Evolutionary conservation across 2,797 vertebrate species (phyloP).

Genomic region (Molossus alvarezi): DNA sequence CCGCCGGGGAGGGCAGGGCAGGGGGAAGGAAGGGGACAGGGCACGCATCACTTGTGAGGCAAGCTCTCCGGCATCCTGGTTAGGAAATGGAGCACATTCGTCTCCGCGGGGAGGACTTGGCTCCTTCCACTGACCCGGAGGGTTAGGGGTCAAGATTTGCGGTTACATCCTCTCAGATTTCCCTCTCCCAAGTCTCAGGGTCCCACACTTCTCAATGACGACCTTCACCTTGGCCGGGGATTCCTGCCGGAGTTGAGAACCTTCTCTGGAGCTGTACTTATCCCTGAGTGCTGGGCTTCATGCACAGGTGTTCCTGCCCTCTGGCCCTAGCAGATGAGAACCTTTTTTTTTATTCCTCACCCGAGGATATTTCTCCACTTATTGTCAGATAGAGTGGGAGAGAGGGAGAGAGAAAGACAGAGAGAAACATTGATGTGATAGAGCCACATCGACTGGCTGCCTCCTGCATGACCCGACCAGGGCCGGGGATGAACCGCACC

Average conservation of each 20-base stretch:
- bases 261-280: background rate
- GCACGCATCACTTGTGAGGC: background rate
- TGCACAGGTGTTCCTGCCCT: background rate
- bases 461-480: too few species aligned
- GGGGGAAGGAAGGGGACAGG: background rate
- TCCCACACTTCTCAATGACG: background rate
- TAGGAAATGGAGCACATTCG: background rate
- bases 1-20: accelerated
- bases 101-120: background rate
- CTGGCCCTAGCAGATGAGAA: background rate
- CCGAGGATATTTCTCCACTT: too few species aligned
- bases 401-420: too few species aligned
- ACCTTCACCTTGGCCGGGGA: background rate
- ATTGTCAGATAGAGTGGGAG: too few species aligned
- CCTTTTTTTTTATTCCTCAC: background rate
- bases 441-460: too few species aligned
- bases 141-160: background rate
- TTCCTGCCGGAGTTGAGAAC: background rate
- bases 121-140: background rate
- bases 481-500: too few species aligned
- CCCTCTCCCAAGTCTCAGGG: background rate
- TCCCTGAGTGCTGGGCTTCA: background rate
- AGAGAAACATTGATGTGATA: too few species aligned
- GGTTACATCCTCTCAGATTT: background rate
- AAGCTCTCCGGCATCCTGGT: background rate